Conservation (phyloP, 2,888 invertebrate genomes). For the Plebejus argus region DNA sequence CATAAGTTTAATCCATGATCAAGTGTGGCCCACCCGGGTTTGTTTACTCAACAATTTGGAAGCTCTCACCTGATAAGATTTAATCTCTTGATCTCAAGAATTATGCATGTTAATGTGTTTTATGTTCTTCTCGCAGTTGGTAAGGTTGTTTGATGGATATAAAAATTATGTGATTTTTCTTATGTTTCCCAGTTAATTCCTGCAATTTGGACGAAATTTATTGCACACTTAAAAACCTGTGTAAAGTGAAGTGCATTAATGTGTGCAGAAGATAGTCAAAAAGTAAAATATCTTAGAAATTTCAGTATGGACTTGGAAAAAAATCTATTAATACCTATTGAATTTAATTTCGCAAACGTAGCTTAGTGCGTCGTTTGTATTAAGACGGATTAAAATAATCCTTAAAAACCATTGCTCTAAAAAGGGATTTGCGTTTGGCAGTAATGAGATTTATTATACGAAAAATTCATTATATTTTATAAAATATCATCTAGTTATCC, state of each 20-base stretch:
- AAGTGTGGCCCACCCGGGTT: slow-evolving; percentile 45
- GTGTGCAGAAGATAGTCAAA: neutral
- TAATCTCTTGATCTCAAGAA: slow-evolving; percentile 24
- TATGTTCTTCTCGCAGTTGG: neutral
- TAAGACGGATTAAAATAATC: slow-evolving; percentile 19
- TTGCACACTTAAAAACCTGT: no score
- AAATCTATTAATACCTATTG: neutral
- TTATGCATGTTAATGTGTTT: slow-evolving; percentile 8
- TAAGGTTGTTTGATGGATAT: neutral
- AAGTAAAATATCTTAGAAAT: neutral
- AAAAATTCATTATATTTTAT: slow-evolving; percentile 27
- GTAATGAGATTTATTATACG: slow-evolving; percentile 24
- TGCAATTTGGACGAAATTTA: no score
- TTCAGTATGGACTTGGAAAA: neutral
- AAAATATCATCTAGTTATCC: slow-evolving; percentile 14
- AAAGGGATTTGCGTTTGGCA: slow-evolving; percentile 13
- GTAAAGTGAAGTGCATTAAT: no score
- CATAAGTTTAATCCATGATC: slow-evolving; percentile 68
- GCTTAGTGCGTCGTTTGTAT: slow-evolving; percentile 17
- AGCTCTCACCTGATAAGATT: slow-evolving; percentile 24
- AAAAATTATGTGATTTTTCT: no score
- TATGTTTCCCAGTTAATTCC: no score
- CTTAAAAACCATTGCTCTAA: slow-evolving; percentile 4
- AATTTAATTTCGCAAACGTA: slow-evolving; percentile 3
- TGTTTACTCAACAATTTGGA: slow-evolving; percentile 38